Conservation (phyloP, 2,797 vertebrate species). For the Scomberomorus guttatus region DNA sequence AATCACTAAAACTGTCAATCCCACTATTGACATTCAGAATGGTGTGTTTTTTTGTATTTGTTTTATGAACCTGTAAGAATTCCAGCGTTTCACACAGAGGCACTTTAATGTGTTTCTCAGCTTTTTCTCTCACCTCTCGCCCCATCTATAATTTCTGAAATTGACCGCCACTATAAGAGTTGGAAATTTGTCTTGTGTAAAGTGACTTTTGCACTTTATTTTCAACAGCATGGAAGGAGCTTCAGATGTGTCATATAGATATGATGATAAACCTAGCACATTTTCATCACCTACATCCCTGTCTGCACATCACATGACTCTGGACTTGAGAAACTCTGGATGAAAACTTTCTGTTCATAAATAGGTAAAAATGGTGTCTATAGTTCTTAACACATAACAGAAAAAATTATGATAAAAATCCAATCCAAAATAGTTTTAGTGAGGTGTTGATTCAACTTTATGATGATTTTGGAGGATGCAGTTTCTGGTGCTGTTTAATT, state of each 20-base stretch:
- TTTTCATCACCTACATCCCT: background rate
- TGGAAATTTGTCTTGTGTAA: background rate
- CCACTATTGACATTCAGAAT: conserved; percentile 36
- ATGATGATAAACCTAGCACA: background rate
- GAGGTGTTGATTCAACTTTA: no score
- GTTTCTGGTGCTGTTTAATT: no score
- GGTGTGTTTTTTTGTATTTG: conserved; percentile 4
- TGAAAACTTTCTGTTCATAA: conserved; percentile 3
- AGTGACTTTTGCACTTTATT: background rate
- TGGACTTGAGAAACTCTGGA: background rate
- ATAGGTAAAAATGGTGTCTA: background rate
- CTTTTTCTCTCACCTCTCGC: background rate
- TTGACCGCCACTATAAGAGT: background rate
- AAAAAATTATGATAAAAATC: background rate
- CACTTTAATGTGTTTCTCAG: background rate
- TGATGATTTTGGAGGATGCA: no score
- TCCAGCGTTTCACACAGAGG: background rate
- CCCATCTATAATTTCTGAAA: background rate
- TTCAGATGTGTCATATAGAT: background rate
- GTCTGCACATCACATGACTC: background rate
- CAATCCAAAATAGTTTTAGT: no score
- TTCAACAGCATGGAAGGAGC: background rate
- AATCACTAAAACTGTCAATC: conserved; percentile 56
- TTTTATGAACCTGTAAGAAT: conserved; percentile 18
- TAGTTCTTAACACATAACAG: background rate